These are phyloP conservation scores for Melanostigma gelatinosum DNA, from an alignment of 2,113 vertebrate species.

Conservation along the genomic window DNA sequence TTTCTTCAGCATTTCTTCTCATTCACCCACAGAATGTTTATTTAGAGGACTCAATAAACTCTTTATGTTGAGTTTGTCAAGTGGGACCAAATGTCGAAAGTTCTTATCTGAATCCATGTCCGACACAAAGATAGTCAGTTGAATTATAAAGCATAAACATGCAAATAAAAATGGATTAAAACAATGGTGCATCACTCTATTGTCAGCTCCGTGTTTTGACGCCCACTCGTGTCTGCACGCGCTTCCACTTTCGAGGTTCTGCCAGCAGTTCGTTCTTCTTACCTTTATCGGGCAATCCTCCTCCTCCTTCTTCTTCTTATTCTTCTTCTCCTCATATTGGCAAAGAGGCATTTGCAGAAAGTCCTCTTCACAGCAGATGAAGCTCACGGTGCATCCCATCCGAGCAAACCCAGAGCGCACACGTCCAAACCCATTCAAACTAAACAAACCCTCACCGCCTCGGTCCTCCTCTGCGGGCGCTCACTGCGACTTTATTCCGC, in stretches of 20 bases:
- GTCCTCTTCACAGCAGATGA: conserved; percentile 88
- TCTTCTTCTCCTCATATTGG: conserved; percentile 77
- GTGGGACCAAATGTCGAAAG: conserved; percentile 30
- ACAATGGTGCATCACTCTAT: too few species aligned
- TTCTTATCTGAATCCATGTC: conserved; percentile 33
- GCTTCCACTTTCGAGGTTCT: neutral
- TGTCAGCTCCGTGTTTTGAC: conserved; percentile 21
- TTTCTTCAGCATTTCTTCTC: too few species aligned
- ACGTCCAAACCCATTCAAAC: conserved; percentile 74
- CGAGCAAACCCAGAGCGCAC: conserved; percentile 72
- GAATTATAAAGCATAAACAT: neutral
- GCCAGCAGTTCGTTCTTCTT: conserved; percentile 32
- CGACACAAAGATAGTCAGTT: neutral
- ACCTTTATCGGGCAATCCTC: conserved; percentile 70
- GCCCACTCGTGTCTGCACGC: conserved; percentile 8
- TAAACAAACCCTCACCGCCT: conserved; percentile 33
- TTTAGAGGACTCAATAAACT: neutral
- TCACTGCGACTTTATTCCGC: conserved; percentile 9
- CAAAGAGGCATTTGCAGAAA: conserved; percentile 82
- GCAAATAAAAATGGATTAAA: neutral
- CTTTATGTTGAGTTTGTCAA: conserved; percentile 2
- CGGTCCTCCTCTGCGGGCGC: neutral
- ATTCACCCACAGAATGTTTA: too few species aligned
- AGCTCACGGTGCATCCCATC: conserved; percentile 90
- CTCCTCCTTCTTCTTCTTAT: conserved; percentile 67